Base-by-base conservation (phyloP, 2,888 invertebrate genomes). In the Mythimna pallens region DNA sequence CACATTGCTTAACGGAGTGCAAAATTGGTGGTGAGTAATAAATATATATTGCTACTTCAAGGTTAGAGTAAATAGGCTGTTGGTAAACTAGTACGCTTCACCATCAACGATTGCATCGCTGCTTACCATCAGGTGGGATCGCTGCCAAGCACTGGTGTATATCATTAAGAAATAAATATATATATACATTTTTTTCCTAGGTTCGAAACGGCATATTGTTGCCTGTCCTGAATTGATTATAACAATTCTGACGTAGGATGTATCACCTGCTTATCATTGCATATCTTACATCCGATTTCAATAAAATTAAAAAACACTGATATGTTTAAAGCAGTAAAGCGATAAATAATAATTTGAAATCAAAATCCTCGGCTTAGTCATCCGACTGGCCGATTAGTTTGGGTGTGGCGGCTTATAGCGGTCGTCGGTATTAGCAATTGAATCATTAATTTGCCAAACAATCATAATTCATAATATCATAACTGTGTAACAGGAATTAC, bases 1-100 rank as follows among this genome's bases (percentile, higher is more conserved):
- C n/a, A 90, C 84, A 30, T 65, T 92, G 34, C 82, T 89, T 8
- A 88, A 87, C 50, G 88, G 84, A 34, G 61, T 92, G n/a, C 76
- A 82, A 7, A 78, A 73, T 67, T 92, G 92, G 92, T 93, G 92
- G 92, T 92, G 66, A 78, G 91, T 82, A 73, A 22, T 47, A 47
- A 47, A 47, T 47, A 14, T 47, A 47, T 17, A 47, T 3, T 40
- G 10, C 1, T 40, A 36, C 40, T 40, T 43, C 43, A 43, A 43
- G 14, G 43, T 12, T 43, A 43, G 14, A 43, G 12, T 12, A 22
- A 12, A 22, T 17, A 22, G 7, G 34, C 6, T 34, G 20, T 34
- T 34, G 30, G 12, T 47, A 20, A 47, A 17, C 47, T 47, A 17
- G 7, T 20, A 6, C 47, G 17, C 17, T 47, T 47, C 47, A 47